These are phyloP conservation scores for Pangasius mekongensis DNA, from an alignment of 2,797 vertebrate species.

Conservation along the genomic window DNA sequence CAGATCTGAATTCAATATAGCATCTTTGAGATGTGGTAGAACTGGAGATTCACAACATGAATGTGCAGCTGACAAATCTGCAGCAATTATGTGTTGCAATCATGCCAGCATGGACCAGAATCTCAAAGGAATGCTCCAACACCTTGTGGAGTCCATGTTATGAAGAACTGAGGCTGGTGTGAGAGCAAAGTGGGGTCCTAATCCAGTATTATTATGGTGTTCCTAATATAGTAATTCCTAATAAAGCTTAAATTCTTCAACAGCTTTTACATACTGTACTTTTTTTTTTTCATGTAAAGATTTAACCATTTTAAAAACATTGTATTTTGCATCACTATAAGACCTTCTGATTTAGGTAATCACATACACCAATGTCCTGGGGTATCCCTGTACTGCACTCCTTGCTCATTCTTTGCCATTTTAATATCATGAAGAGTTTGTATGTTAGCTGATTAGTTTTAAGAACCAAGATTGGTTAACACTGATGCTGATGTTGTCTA, in stretches of 20 bases:
- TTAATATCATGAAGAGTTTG: background rate
- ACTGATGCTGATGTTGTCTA: background rate
- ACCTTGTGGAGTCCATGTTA: background rate
- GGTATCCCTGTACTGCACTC: background rate
- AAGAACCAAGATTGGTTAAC: background rate
- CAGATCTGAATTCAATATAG: conserved; percentile 8
- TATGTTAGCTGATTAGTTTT: background rate
- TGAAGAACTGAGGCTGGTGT: conserved; percentile 6
- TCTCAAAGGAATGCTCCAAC: conserved; percentile 14
- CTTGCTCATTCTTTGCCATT: background rate
- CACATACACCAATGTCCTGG: background rate
- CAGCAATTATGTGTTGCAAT: conserved; percentile 23
- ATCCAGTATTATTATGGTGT: background rate
- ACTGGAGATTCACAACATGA: background rate
- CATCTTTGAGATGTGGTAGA: background rate
- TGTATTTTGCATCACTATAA: background rate
- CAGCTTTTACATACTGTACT: background rate
- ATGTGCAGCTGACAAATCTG: background rate
- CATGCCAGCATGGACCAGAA: conserved; percentile 15
- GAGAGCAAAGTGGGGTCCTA: background rate
- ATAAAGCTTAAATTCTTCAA: background rate
- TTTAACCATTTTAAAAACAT: background rate
- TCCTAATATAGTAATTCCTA: background rate
- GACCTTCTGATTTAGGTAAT: background rate
- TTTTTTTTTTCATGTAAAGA: background rate